phyloP scores from a whole-genome alignment of 2,888 invertebrate genomes.

The Aspidiotus rigidus region DNA sequence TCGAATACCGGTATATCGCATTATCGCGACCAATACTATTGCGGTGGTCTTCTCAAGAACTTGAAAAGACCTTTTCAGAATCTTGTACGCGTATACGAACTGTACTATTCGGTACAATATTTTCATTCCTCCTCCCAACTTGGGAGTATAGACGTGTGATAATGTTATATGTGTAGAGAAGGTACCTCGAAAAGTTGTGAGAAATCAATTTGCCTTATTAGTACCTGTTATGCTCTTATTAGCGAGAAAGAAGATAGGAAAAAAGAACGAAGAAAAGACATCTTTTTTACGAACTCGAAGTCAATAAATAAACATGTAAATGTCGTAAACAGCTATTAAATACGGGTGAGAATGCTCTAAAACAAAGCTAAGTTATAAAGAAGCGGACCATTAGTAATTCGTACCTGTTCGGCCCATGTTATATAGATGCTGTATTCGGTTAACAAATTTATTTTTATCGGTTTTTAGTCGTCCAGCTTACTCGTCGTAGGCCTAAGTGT shows the following conservation, averaged over 20 bases:
- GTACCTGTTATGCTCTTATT: constrained; percentile 29
- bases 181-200: constrained; percentile 30
- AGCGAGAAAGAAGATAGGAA: neutral
- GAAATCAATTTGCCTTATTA: constrained; percentile 34
- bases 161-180: constrained; percentile 11
- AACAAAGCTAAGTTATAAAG: constrained; percentile 17
- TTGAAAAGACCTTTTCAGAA: constrained; percentile 27
- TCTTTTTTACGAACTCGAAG: constrained; percentile 29
- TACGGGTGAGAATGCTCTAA: constrained; percentile 31
- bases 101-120: neutral
- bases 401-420: constrained; percentile 23
- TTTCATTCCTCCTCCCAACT: neutral
- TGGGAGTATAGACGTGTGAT: neutral
- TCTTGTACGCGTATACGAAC: constrained; percentile 7
- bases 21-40: constrained; percentile 21
- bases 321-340: constrained; percentile 32
- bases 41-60: constrained; percentile 29
- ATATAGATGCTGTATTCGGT: constrained; percentile 8
- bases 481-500: neutral
- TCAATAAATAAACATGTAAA: constrained; percentile 33
- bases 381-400: constrained; percentile 28
- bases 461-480: neutral
- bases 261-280: constrained; percentile 15
- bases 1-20: neutral
- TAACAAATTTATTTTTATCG: constrained; percentile 28